Base-by-base conservation (phyloP, 2,888 invertebrate genomes). In the Drosophila anomalipes region DNA sequence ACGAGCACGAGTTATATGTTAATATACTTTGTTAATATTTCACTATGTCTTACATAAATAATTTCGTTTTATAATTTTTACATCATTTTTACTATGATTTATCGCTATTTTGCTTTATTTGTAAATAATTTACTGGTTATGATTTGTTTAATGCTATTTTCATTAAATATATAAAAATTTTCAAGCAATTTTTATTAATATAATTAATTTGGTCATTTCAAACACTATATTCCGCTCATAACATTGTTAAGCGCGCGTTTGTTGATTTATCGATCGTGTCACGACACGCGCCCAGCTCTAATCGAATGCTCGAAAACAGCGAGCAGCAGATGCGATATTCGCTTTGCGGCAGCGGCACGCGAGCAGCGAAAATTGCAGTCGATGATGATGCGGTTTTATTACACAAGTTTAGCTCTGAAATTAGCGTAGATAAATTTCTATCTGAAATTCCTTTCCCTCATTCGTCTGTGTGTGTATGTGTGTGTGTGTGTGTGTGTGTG, bases 401-500 rank as follows among this genome's bases (percentile, higher is more conserved):
- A 85, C 88, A 88, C 82, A 86, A 91, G 83, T 85, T 91, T 88
- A 90, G 82, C 80, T 74, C 70, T 69, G 84, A 91, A 91, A 91
- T 91, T 91, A 91, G 91, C 91, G 86, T 82, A 89, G 88, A 89
- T 89, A 89, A 89, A 88, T 85, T 89, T 88, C 89, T 82, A 65
- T 71, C 63, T 71, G 64, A 77, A 87, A 87, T 87, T 85, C 88
- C 80, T 74, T 77, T 74, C 62, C 68, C 65, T 61, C 32, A n/a
- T 51, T 61, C 35, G 35, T 16, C 51, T 60, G 28, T 52, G 14
- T 56, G 41, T 52, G 37, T 78, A 47, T 63, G 30, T 58, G 56
- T 59, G 41, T 56, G 37, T 68, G 22, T 52, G 41, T 56, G 37
- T 68, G 22, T 52, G n/a, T 60, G 28, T 52, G 14, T 56, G 41